Evolutionary conservation across 2,888 invertebrate species (phyloP), one percentile per base, ranked within the genome.

Genomic region (Melanchra persicariae): DNA sequence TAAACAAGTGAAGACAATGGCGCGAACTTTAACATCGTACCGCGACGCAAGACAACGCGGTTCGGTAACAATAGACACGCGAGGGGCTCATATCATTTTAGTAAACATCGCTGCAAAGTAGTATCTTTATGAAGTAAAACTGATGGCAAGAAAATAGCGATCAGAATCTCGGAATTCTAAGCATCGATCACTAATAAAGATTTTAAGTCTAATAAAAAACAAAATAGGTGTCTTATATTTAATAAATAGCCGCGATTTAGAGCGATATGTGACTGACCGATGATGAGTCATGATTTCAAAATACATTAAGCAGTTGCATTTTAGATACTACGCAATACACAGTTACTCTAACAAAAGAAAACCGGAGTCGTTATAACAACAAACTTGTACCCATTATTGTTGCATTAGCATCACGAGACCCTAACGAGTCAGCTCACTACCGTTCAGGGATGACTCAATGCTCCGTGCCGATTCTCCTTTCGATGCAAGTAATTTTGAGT

Each of bases 1-100:
- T 88, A 91, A 92, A 92, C 90, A 90, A 83, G 70, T 55, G 63
- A 79, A 88, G 86, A 92, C 91, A 92, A 92, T 90, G 87, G 86
- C 80, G 78, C 78, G 70, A 84, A 85, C 85, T 81, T 82, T 80
- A 80, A 82, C 73, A 82, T 83, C 70, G 72, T 77, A 45, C 34
- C 45, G 61, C 55, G 47, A 68, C 24, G 55, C 60, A 52, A 61
- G 47, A 66, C 70, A 55, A 69, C 82, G 72, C 17, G 58, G 52
- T 22, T 70, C 70, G 75, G 30, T 79, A 74, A 89, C 89, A 89
- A 87, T 86, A 85, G 83, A 78, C 72, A 70, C 74, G 80, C 80
- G 77, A 81, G 65, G 66, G 79, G 71, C 72, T 74, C 70, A 60
- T 84, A 74, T 77, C 65, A 74, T 73, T 81, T 74, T 49, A 70